Evolutionary conservation across 2,797 vertebrate genomes (phyloP), one percentile per base, ranked within the genome.

Genomic region (Halcyon chelicuti): DNA sequence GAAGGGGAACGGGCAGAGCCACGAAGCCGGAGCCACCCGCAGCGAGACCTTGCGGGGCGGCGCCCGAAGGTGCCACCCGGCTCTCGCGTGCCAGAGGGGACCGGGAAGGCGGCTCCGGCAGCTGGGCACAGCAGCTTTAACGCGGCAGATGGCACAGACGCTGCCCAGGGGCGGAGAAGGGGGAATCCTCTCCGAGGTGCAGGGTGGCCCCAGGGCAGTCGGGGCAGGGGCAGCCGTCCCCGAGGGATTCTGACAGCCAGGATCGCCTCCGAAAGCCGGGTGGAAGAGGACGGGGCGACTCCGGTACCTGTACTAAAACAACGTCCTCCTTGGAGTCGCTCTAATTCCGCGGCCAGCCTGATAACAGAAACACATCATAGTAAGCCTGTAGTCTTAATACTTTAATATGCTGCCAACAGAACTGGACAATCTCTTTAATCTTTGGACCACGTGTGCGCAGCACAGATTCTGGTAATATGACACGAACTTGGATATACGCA

Each of bases 351-450:
- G 40, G 67, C 51, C 76, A 76, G 91, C 74, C 93, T 81, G 91
- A 77, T 66, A 79, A 70, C 1, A 80, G 47, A 81, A 90, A 68
- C 33, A 65, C 79, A 94, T 74, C 87, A 75, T 4, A 86, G 94
- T 52, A 95, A 97, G 92, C 95, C 92, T 58, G 68, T 2, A 66
- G 75, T 86, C 79, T 85, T 95, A 93, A 92, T 88, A 88, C 94
- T 85, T 94, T 94, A 96, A 97, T 94, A 93, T 97, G 88, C 96
- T 97, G 97, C 92, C 95, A 94, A 88, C 75, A 94, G 90, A 95
- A 96, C 74, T 5, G 81, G 87, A 93, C 90, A 94, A 86, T 95
- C 96, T 97, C 93, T 96, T 90, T 97, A 95, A 98, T 96, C 97
- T 94, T 91, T 90, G 58, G 51, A 92, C 84, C 93, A 97, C 63